Base-by-base conservation (phyloP, 2,888 invertebrate species). In the Tenthredo distinguenda region DNA sequence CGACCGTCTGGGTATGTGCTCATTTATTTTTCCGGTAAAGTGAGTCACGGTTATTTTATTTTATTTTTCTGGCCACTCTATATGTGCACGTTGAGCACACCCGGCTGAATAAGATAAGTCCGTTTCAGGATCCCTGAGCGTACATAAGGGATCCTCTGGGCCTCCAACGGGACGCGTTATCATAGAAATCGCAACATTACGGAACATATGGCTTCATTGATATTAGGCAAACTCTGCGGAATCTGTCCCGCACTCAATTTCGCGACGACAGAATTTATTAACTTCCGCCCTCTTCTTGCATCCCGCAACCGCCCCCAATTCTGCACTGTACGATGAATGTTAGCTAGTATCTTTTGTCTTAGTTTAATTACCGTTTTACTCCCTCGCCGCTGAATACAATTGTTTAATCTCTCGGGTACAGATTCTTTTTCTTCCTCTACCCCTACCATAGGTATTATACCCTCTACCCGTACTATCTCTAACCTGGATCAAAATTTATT, bases 121-220 rank as follows among this genome's bases (percentile, higher is more conserved):
- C 85, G 79, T 85, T 74, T 55, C 82, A 81, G 76, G 71, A 79
- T 85, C 84, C 85, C 85, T 31, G 76, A 50, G 84, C 85, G 81
- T 58, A 62, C 62, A 81, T 81, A 81, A 62, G 62, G 62, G 40
- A 81, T 62, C 21, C 62, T 37, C 58, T 58, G 62, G 12, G 81
- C 81, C 77, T 55, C 77, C 31, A 55, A 40, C 62, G 81, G 84
- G 85, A 71, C 72, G 81, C 87, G 88, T 90, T 90, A 91, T 90
- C 91, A 90, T 90, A 89, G 90, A 89, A 91, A 91, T 90, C 88
- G 89, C 86, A 85, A 87, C 87, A 89, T 89, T 89, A 90, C 90
- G 86, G 85, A 81, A 88, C 89, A 88, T 90, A 89, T 89, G 88
- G 88, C 86, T 87, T 87, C 87, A 82, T 85, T 86, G 81, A 58